These are phyloP conservation scores for Drosophila robusta DNA, from an alignment of 2,888 invertebrate genomes.

Conservation along the genomic window DNA sequence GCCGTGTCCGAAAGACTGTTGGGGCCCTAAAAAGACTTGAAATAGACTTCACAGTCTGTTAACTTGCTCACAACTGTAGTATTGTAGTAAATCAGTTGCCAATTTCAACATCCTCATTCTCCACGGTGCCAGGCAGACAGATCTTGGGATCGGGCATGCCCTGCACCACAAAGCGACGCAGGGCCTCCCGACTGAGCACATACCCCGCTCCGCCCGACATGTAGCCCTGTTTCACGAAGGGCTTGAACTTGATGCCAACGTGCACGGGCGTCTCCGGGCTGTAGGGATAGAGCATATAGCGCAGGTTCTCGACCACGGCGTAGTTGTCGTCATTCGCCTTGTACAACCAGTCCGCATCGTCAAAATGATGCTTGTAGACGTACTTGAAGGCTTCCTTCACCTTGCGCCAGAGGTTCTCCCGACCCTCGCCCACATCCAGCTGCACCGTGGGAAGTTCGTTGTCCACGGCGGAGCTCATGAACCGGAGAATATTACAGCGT, in stretches of 20 bases:
- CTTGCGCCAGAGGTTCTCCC: constrained; percentile 9
- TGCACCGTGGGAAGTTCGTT: constrained; percentile 13
- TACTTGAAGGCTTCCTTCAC: constrained; percentile 23
- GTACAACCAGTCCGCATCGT: constrained; percentile 31
- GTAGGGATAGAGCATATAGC: constrained; percentile 29
- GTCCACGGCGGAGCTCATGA: constrained; percentile 25
- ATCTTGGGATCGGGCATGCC: constrained; percentile 86
- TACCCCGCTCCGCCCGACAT: constrained; percentile 36
- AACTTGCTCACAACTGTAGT: constrained; percentile 88
- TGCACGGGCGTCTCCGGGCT: constrained; percentile 15
- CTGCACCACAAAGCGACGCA: constrained; percentile 24
- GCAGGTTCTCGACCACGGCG: constrained; percentile 16
- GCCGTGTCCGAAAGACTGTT: constrained; percentile 97
- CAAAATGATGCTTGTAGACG: constrained; percentile 18
- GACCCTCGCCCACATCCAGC: constrained; percentile 5
- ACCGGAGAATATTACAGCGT: constrained; percentile 26
- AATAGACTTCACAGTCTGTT: too few relatives aligned
- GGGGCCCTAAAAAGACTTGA: constrained; percentile 72
- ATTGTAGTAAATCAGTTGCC: constrained; percentile 98
- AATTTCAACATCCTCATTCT: constrained; percentile 83
- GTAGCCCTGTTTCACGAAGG: constrained; percentile 23
- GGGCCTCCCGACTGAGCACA: constrained; percentile 17
- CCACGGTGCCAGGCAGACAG: constrained; percentile 85
- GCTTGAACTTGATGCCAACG: constrained; percentile 22
- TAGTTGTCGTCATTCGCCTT: constrained; percentile 34